A percentile compares a stretch with the other conserved stretches of the same genome.
Conservation (phyloP, 1,140 invertebrate species). For the Orchestia grillus region DNA sequence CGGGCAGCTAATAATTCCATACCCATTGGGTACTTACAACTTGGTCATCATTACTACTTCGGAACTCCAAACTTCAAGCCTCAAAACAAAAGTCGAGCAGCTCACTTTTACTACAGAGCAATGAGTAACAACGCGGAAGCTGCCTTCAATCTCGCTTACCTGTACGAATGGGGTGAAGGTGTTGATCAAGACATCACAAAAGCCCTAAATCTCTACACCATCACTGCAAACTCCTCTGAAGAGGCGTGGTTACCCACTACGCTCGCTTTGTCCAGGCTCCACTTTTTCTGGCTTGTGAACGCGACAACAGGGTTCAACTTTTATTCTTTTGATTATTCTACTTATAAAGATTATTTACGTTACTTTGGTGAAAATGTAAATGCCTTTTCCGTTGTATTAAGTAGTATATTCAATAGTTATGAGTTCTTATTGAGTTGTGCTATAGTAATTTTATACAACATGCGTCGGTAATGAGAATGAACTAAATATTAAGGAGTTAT, state of each 20-base stretch:
- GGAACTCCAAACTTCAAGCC: conserved; percentile 14
- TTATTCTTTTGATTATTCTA: not conserved
- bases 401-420: not conserved
- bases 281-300: conserved; percentile 19
- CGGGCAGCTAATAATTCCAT: conserved; percentile 38
- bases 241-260: conserved; percentile 43
- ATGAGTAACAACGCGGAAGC: conserved; percentile 36
- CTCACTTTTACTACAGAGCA: conserved; percentile 30
- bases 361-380: not conserved
- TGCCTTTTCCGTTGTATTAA: not conserved
- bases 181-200: conserved; percentile 19
- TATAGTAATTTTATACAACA: not conserved
- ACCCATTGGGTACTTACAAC: not conserved
- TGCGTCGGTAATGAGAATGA: not conserved
- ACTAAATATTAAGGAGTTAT: not conserved
- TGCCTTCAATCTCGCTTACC: conserved; percentile 43
- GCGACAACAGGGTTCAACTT: not conserved
- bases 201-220: conserved; percentile 34
- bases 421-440: conserved; percentile 5
- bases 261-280: conserved; percentile 19
- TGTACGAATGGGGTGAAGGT: conserved; percentile 57
- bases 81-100: conserved; percentile 19
- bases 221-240: not conserved
- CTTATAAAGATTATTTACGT: not conserved
- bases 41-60: conserved; percentile 53